These are phyloP conservation scores for Microcaecilia unicolor DNA, from an alignment of 2,797 vertebrate genomes.

Conservation along the genomic window DNA sequence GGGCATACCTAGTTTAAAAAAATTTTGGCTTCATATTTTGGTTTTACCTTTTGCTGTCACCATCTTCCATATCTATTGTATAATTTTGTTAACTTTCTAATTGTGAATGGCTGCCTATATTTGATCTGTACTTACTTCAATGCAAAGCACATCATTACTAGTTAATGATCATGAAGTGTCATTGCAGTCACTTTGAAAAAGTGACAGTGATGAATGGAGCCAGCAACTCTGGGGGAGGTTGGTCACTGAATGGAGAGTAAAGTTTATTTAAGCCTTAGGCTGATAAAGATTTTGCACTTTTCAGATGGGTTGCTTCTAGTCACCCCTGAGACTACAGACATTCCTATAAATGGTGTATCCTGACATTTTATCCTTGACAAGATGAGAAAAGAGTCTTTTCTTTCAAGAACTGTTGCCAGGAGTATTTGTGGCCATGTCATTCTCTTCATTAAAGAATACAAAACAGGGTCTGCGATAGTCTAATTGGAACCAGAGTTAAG, in stretches of 20 bases:
- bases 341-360: conserved; percentile 22
- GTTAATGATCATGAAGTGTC: conserved; percentile 72
- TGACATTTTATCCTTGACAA: no score
- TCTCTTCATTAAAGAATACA: no score
- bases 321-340: conserved; percentile 35
- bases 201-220: conserved; percentile 66
- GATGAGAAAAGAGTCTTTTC: no score
- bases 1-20: no score
- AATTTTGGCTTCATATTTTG: no score
- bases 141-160: conserved; percentile 63
- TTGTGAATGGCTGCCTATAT: conserved; percentile 26
- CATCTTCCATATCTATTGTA: conserved; percentile 33
- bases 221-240: conserved; percentile 45
- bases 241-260: conserved; percentile 61
- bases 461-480: no score
- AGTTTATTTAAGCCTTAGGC: conserved; percentile 77
- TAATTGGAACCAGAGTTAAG: no score
- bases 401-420: no score
- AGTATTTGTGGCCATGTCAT: no score
- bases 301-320: conserved; percentile 43
- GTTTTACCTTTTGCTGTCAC: no score
- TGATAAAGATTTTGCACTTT: conserved; percentile 57
- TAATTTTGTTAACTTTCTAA: conserved; percentile 30
- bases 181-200: conserved; percentile 60
- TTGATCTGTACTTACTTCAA: conserved; percentile 63